Percentiles rank a stretch among this genome's conserved stretches.
Evolutionary conservation across 37 sponge, comb jelly and placozoan species (phyloP).

Genomic region (Theonella swinhoei): DNA sequence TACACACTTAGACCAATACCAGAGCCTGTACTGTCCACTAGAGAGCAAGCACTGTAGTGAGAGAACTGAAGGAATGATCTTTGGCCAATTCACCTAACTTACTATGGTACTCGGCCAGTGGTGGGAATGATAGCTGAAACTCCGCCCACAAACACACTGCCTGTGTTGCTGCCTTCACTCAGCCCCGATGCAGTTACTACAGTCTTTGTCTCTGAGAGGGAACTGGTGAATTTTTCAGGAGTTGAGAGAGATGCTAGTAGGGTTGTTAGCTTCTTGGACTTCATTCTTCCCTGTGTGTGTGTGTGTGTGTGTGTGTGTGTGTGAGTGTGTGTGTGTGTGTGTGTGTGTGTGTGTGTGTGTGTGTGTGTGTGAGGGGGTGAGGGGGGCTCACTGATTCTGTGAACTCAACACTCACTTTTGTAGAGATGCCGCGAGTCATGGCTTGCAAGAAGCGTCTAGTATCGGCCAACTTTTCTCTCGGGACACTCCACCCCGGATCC

Average conservation of each 20-base stretch:
- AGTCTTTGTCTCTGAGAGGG: background rate
- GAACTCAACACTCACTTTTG: no score
- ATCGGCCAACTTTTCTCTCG: conserved; percentile 16
- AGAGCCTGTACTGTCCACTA: conserved; percentile 41
- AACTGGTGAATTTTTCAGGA: background rate
- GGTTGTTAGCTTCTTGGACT: conserved; percentile 46
- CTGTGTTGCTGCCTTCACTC: conserved; percentile 5
- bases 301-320: background rate
- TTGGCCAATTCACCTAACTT: conserved; percentile 7
- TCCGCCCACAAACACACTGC: conserved; percentile 37
- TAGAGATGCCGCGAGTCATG: conserved; percentile 36
- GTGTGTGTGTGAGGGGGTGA: no score
- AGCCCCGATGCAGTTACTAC: background rate
- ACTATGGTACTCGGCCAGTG: conserved; percentile 54
- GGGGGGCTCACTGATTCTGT: no score
- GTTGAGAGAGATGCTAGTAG: conserved; percentile 5
- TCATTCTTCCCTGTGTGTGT: conserved; percentile 62
- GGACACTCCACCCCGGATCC: conserved; percentile 72
- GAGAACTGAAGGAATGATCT: background rate
- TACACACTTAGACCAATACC: conserved; percentile 60
- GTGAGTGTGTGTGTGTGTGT: no score
- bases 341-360: no score
- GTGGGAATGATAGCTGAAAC: conserved; percentile 34
- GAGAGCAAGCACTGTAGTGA: conserved; percentile 50
- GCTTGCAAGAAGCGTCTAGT: conserved; percentile 12